Conservation (phyloP, 1,140 invertebrate genomes). For the Penaeus japonicus region DNA sequence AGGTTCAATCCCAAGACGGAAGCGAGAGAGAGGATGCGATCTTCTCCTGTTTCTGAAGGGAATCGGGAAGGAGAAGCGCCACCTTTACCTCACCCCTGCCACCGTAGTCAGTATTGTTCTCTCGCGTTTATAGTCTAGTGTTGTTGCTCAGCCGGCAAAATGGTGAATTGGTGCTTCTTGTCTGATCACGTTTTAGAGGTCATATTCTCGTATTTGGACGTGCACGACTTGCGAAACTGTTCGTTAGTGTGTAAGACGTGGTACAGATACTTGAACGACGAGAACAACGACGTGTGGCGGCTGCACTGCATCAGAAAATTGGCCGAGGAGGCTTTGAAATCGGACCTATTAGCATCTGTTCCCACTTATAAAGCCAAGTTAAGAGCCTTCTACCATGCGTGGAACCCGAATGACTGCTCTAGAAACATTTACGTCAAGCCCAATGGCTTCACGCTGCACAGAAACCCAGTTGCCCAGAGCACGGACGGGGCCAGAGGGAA, state of each 20-base stretch:
- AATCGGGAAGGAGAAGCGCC: not conserved
- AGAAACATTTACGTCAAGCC: slow-evolving; percentile 96
- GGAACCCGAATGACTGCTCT: slow-evolving; percentile 97
- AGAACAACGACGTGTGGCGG: slow-evolving; percentile 96
- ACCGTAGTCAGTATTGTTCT: not conserved
- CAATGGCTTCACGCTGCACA: slow-evolving; percentile 96
- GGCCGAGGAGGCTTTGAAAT: slow-evolving; percentile 87
- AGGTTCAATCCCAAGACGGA: no score
- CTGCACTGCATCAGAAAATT: slow-evolving; percentile 87
- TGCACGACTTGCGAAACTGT: slow-evolving; percentile 87
- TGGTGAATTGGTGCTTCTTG: slow-evolving; percentile 58
- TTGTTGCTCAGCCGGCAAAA: slow-evolving; percentile 34
- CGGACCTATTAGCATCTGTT: slow-evolving; percentile 85
- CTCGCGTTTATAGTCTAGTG: not conserved
- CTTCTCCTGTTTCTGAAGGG: not conserved
- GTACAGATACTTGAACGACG: slow-evolving; percentile 89
- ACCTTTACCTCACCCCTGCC: not conserved
- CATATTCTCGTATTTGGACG: slow-evolving; percentile 91
- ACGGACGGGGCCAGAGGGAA: slow-evolving; percentile 96
- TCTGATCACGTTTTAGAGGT: slow-evolving; percentile 87
- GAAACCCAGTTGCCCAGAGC: slow-evolving; percentile 98
- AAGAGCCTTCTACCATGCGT: slow-evolving; percentile 92
- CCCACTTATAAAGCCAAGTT: slow-evolving; percentile 93
- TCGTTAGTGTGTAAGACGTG: slow-evolving; percentile 93
- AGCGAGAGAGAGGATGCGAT: no score